Evolutionary conservation across 2,888 invertebrate species (phyloP), one percentile per base, ranked within the genome.

Genomic region (Oxyscelio sp.): DNA sequence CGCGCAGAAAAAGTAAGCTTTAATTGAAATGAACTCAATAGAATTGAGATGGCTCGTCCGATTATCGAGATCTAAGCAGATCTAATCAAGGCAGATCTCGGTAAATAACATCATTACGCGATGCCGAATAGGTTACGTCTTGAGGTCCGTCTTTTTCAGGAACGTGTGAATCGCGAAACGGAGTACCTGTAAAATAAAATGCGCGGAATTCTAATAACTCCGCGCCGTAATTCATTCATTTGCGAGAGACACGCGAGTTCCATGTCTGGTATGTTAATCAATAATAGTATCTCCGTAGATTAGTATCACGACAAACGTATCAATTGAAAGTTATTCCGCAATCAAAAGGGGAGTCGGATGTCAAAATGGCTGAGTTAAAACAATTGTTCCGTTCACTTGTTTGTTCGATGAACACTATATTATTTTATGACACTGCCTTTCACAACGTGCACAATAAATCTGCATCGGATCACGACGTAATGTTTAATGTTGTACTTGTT

Each of bases 291-390:
- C 77, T 77, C 31, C 34, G 34, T 1, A 78, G 68, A 78, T 78
- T 78, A 78, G 68, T 78, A 78, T 78, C 77, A 45, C n/a, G 61
- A 78, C 61, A 78, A 52, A 68, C 52, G 61, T 68, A 61, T 78
- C 59, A 68, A 78, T 78, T 78, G 50, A 50, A 68, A 61, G 61
- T 56, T 59, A 77, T 58, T 66, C 52, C 40, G 48, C 59, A 59
- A 77, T 66, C 58, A 68, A 68, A 77, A 77, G 48, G 45, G 38
- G 65, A 75, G 45, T 22, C n/a, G n/a, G n/a, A n/a, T n/a, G n/a
- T n/a, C n/a, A n/a, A 40, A 4, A 24, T 56, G 27, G 13, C 15
- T 17, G 34, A 45, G 43, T 6, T 40, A 27, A 61, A 77, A 61
- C 68, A 59, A 77, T 77, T 77, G 66, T 77, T 59, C 38, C 66